A percentile compares a stretch with the other conserved stretches of the same genome.
Conservation (phyloP, 2,888 invertebrate genomes). For the Nemurella pictetii region DNA sequence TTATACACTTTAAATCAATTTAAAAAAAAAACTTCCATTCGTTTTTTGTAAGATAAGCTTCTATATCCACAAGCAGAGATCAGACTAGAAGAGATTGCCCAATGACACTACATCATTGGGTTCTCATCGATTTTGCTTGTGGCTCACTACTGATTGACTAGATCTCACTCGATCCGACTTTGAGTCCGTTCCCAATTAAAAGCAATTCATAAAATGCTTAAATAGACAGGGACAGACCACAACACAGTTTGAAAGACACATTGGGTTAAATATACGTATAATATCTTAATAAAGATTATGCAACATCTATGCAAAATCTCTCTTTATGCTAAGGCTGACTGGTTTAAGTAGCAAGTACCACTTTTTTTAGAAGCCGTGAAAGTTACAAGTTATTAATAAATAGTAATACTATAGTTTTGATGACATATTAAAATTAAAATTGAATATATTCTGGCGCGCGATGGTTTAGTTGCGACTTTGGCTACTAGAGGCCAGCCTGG, state of each 20-base stretch:
- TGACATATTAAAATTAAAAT: not conserved
- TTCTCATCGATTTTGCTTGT: constrained; percentile 27
- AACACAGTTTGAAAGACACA: constrained; percentile 23
- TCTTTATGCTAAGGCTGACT: not conserved
- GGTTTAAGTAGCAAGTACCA: not conserved
- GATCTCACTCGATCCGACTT: constrained; percentile 33
- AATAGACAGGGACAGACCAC: not conserved
- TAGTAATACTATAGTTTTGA: not conserved
- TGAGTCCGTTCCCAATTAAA: not conserved
- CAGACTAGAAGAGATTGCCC: constrained; percentile 24
- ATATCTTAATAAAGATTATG: not conserved
- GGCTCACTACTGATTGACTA: constrained; percentile 37
- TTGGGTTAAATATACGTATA: not conserved
- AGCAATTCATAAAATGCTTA: not conserved
- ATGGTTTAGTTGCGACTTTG: not conserved
- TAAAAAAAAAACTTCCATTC: not conserved
- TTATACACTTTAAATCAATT: not conserved
- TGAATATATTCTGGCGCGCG: not conserved
- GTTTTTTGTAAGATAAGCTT: not conserved
- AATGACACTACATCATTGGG: not conserved
- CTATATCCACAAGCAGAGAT: constrained; percentile 28
- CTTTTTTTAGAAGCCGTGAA: not conserved
- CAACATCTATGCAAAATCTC: not conserved
- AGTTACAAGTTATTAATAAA: not conserved
- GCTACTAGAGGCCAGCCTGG: not conserved